These are phyloP conservation scores for Thalassoma bifasciatum DNA, from an alignment of 2,113 vertebrate species.

Conservation along the genomic window DNA sequence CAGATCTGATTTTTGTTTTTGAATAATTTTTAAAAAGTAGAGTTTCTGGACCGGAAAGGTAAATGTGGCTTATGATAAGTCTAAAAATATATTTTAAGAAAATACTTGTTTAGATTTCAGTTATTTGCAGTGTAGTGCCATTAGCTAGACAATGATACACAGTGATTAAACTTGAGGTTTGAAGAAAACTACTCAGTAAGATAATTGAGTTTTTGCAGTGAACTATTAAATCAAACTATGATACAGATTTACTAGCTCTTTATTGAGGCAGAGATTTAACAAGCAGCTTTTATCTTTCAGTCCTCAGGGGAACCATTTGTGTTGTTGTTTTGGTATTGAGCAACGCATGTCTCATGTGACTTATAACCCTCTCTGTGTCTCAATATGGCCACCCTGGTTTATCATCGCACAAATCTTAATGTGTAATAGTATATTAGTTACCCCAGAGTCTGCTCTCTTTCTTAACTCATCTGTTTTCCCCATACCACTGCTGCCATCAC, in stretches of 20 bases:
- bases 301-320: neutral
- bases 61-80: too few species aligned
- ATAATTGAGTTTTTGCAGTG: too few species aligned
- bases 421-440: neutral
- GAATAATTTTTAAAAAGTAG: too few species aligned
- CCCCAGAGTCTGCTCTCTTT: neutral
- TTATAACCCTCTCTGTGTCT: slow-evolving; percentile 1
- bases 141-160: too few species aligned
- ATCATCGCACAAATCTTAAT: neutral
- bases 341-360: slow-evolving; percentile 18
- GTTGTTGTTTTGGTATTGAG: neutral
- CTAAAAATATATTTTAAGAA: too few species aligned
- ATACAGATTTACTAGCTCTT: neutral
- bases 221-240: too few species aligned
- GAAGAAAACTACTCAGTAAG: too few species aligned
- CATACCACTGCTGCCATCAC: neutral
- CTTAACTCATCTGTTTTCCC: neutral
- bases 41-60: too few species aligned
- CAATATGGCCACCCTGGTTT: neutral
- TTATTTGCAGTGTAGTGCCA: too few species aligned
- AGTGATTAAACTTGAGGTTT: too few species aligned
- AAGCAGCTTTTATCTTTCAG: neutral
- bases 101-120: too few species aligned
- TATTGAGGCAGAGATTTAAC: neutral
- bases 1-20: too few species aligned